These are phyloP conservation scores for Drosophila conformis DNA, from an alignment of 2,888 invertebrate species.

Conservation along the genomic window DNA sequence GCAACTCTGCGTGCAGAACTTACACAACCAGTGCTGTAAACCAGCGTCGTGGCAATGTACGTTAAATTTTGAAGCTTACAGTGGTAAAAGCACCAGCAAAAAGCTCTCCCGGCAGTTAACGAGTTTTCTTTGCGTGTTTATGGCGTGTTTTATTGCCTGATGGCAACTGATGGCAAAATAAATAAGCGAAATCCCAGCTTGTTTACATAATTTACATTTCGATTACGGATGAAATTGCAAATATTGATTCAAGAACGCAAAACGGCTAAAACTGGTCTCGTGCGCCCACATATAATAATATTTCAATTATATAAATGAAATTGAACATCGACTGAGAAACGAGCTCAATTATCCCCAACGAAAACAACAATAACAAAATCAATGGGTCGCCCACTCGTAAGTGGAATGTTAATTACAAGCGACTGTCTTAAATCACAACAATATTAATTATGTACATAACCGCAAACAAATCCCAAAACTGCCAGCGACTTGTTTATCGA, in stretches of 20 bases:
- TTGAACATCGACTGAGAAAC: conserved; percentile 16
- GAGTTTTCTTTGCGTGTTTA: conserved; percentile 26
- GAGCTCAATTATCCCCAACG: conserved; percentile 25
- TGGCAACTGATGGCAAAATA: background rate
- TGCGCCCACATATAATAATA: conserved; percentile 40
- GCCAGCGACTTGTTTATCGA: conserved; percentile 41
- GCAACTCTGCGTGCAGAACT: conserved; percentile 32
- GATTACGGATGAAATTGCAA: conserved; percentile 39
- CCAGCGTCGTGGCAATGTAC: conserved; percentile 18
- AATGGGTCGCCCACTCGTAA: conserved; percentile 46
- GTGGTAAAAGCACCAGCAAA: conserved; percentile 4
- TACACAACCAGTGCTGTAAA: conserved; percentile 31
- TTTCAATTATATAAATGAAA: background rate
- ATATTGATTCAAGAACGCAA: conserved; percentile 49
- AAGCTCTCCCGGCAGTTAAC: conserved; percentile 38
- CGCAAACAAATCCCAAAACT: conserved; percentile 18
- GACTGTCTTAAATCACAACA: conserved; percentile 39
- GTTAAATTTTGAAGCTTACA: conserved; percentile 47
- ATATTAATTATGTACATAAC: conserved; percentile 49
- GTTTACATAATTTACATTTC: conserved; percentile 35
- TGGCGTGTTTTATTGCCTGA: conserved; percentile 29
- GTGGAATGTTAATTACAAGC: conserved; percentile 44
- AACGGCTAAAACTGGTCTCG: conserved; percentile 39
- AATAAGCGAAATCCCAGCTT: conserved; percentile 8
- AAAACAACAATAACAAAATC: background rate